Conservation (phyloP, 1,140 invertebrate genomes). For the Drosophila watanabei region DNA sequence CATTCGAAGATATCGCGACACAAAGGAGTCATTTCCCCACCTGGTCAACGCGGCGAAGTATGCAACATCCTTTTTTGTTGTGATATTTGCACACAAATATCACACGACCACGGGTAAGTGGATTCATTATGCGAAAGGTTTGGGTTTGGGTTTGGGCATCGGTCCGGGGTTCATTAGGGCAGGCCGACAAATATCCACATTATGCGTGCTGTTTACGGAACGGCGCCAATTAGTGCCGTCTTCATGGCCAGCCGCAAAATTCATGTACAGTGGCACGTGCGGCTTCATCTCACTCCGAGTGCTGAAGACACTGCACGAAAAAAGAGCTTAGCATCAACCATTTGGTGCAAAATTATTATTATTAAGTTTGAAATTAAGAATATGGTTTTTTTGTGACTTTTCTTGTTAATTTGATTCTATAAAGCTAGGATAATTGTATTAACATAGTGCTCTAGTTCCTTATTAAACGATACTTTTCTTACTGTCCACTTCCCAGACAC, state of each 20-base stretch:
- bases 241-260: conserved; percentile 50
- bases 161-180: conserved; percentile 7
- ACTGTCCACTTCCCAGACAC: conserved; percentile 85
- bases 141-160: not conserved
- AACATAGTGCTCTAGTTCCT: no score
- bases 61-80: conserved; percentile 85
- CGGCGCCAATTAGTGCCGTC: conserved; percentile 61
- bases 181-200: conserved; percentile 28
- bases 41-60: conserved; percentile 94
- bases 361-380: no score
- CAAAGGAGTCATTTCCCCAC: conserved; percentile 96
- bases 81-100: conserved; percentile 83
- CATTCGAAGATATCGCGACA: conserved; percentile 95
- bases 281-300: not conserved
- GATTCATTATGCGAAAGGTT: conserved; percentile 5
- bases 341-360: not conserved
- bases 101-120: conserved; percentile 80
- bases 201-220: conserved; percentile 61
- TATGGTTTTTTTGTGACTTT: no score
- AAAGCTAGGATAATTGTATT: not conserved
- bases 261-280: conserved; percentile 46
- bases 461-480: not conserved
- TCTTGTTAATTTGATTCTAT: not conserved
- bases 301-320: not conserved
- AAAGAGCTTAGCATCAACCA: no score